A percentile compares a stretch with the other conserved stretches of the same genome.
Conservation (phyloP, 2,888 invertebrate genomes). For the Dusona sp. region DNA sequence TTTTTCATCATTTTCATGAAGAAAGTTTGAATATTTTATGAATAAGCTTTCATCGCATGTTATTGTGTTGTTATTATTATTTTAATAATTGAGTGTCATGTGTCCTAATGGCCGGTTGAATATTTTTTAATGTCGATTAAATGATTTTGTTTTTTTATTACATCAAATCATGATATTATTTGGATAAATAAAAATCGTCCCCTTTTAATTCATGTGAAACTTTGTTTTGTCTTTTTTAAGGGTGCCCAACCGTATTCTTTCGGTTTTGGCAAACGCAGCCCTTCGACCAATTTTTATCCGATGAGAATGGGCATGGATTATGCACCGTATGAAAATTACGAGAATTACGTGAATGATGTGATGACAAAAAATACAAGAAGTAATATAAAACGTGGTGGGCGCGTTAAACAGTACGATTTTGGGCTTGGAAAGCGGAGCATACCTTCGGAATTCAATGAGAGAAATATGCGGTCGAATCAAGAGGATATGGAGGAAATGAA, state of each 20-base stretch:
- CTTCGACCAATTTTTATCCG: slow-evolving; percentile 77
- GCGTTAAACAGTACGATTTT: slow-evolving; percentile 85
- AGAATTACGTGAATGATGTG: slow-evolving; percentile 64
- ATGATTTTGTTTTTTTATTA: background rate
- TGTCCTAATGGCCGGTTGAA: background rate
- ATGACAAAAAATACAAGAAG: slow-evolving; percentile 28
- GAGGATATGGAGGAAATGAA: slow-evolving; percentile 43
- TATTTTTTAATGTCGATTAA: background rate
- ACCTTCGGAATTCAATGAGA: slow-evolving; percentile 31
- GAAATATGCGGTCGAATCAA: slow-evolving; percentile 46
- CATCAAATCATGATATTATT: no score
- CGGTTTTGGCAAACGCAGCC: slow-evolving; percentile 89
- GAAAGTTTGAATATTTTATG: background rate
- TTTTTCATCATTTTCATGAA: background rate
- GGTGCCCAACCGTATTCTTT: slow-evolving; percentile 89
- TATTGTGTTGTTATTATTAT: background rate
- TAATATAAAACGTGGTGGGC: slow-evolving; percentile 59
- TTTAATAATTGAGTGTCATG: background rate
- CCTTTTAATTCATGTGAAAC: background rate
- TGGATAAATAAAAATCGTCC: no score
- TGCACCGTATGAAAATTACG: slow-evolving; percentile 77
- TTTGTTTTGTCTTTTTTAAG: slow-evolving; percentile 78
- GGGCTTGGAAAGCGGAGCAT: slow-evolving; percentile 86
- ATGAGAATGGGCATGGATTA: slow-evolving; percentile 52
- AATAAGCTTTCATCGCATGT: background rate